Base-by-base conservation (phyloP, 2,797 vertebrate genomes). In the Trachurus trachurus region DNA sequence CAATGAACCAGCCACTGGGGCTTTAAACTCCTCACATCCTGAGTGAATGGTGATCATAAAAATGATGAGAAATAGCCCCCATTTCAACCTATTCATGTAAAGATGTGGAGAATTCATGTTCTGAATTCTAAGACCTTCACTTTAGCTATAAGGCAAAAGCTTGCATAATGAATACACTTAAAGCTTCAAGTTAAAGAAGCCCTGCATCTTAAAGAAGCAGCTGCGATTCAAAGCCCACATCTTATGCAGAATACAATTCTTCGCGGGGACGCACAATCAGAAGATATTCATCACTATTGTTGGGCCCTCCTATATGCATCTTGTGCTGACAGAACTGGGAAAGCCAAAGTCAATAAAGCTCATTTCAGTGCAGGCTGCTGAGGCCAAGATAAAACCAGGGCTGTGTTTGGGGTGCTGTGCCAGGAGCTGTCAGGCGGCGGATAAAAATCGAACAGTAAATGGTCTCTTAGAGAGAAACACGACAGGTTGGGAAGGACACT, bases 271-370 rank as follows among this genome's bases (percentile, higher is more conserved):
- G 67, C 2, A 39, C 65, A 76, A 61, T 73, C 67, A 61, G 29
- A 67, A 74, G 68, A 78, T 80, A 76, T 81, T 64, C 49, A 52
- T 62, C 62, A 71, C 44, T 76, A 52, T 26, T 74, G 80, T 73
- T 68, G 54, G 72, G 71, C 42, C 13, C 9, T 83, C 15, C n/a
- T 12, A 31, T 12, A 31, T 80, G 81, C 61, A 77, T 85, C 82
- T 66, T 75, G 56, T 76, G 83, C 88, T 85, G 82, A 89, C 84
- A 78, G 81, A 84, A 83, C 66, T 17, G 71, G 80, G 56, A 76
- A 85, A 69, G 62, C 73, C 88, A 83, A 85, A 87, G 85, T 87
- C 82, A 91, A 94, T 89, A 89, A 84, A 69, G 84, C 78, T 85
- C 82, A 74, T 42, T 80, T 64, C 0, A 29, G 26, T 5, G 10